These are phyloP conservation scores for Chromobotia macracanthus DNA, from an alignment of 2,797 vertebrate species.

Conservation along the genomic window DNA sequence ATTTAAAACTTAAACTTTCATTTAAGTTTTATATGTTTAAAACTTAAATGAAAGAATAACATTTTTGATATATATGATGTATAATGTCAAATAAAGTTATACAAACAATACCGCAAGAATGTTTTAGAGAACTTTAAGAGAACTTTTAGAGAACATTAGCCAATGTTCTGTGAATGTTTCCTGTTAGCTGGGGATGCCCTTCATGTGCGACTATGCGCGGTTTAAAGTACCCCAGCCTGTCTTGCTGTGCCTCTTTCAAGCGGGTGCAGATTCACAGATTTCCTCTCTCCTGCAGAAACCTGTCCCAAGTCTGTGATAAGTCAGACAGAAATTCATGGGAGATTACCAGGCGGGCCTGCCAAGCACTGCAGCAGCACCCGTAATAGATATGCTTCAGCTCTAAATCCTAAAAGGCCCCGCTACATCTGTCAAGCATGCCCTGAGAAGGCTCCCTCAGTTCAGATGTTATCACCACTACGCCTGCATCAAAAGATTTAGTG, in stretches of 20 bases:
- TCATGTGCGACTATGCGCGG: constrained; percentile 28
- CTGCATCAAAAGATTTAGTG: constrained; percentile 99
- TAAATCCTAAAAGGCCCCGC: constrained; percentile 95
- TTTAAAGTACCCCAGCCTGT: constrained; percentile 49
- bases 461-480: constrained; percentile 96
- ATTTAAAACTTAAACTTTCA: too few species aligned
- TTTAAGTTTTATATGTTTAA: too few species aligned
- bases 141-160: too few species aligned
- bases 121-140: constrained; percentile 76
- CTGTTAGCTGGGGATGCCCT: constrained; percentile 6
- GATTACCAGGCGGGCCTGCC: constrained; percentile 85
- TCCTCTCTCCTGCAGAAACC: constrained; percentile 81
- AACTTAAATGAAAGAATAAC: too few species aligned
- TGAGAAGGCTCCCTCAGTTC: constrained; percentile 94
- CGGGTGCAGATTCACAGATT: constrained; percentile 72
- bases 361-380: constrained; percentile 79
- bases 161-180: too few species aligned
- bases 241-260: constrained; percentile 36
- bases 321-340: constrained; percentile 86
- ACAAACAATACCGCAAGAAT: constrained; percentile 80
- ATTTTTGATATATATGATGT: neutral
- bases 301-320: constrained; percentile 84
- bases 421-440: constrained; percentile 98
- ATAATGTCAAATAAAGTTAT: too few species aligned
- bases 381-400: constrained; percentile 95